Percentiles rank a stretch among this genome's conserved stretches.
Evolutionary conservation across 2,113 vertebrate genomes (phyloP).

Genomic region (Columbina picui): DNA sequence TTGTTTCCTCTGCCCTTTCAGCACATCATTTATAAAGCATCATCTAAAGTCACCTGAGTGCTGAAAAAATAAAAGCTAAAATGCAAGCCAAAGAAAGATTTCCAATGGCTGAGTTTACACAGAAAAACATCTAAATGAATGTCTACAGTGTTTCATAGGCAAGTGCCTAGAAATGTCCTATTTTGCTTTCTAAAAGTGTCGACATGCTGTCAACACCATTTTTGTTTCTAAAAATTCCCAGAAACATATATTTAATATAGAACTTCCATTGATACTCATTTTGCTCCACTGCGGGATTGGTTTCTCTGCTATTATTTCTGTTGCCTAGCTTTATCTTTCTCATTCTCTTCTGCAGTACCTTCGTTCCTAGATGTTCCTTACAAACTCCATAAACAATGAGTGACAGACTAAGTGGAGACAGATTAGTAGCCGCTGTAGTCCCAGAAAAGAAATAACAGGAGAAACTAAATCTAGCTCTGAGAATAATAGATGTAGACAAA

Average conservation of each 20-base stretch:
- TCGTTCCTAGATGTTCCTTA: neutral
- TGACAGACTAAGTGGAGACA: neutral
- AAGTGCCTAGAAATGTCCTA: neutral
- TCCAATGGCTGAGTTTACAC: neutral
- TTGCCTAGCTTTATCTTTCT: neutral
- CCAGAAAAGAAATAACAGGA: neutral
- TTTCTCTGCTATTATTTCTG: neutral
- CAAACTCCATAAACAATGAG: neutral
- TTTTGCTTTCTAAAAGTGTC: neutral
- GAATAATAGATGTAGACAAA: neutral
- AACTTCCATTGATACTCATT: neutral
- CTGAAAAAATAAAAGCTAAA: neutral
- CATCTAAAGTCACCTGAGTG: neutral
- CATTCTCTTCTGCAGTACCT: neutral
- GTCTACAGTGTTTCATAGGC: neutral
- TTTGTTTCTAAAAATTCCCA: neutral
- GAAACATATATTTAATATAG: neutral
- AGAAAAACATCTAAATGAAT: neutral
- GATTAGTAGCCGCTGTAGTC: neutral
- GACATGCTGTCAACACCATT: neutral
- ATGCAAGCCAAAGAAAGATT: neutral
- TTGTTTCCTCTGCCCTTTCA: slow-evolving; percentile 13
- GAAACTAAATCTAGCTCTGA: neutral
- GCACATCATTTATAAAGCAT: neutral
- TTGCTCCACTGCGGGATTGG: neutral